Base-by-base conservation (phyloP, 1,140 invertebrate genomes). In the Zaprionus tsacasi region DNA sequence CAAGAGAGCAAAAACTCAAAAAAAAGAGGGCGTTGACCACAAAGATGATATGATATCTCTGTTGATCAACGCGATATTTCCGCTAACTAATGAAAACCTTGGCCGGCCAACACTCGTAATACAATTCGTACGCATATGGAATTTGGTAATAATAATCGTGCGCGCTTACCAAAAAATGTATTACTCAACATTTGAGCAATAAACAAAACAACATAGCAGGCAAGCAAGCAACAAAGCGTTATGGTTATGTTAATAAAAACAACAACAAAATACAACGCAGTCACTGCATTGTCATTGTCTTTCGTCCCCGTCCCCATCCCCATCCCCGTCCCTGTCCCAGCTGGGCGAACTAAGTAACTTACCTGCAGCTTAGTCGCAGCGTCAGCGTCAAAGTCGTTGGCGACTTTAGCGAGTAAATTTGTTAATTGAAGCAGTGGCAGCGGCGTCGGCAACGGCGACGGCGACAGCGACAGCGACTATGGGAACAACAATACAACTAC, bases 361-460 rank as follows among this genome's bases (percentile, higher is more conserved):
- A 83, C 81, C 81, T 85, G 58, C 77, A 79, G 66, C 78, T 71
- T 81, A 72, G 58, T 74, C 69, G 69, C 73, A 15, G 15, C 71
- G 50, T 36, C 38, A 21, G 38, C 40, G 40, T 15, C n/a, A 15
- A 45, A n/a, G 40, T 45, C 40, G 40, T 45, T 45, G 40, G 40
- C 40, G 40, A 45, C 64, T 36, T 70, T 69, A 58, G 21, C 56
- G 45, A 72, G 68, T 76, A 61, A 72, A 76, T 76, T 71, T 76
- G 69, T 76, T 76, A 76, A 72, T 76, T 76, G 68, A 76, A 76
- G 69, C 74, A 65, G 61, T 56, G 56, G 36, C 65, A 15, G 50
- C 40, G 71, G 33, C 65, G 45, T 11, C 70, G 50, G 35, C 69
- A 40, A 12, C 48, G 61, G 35, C 52, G 8, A 11, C 12, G 59